phyloP scores from a whole-genome alignment of 2,888 invertebrate genomes.

The Notocelia uddmanniana region DNA sequence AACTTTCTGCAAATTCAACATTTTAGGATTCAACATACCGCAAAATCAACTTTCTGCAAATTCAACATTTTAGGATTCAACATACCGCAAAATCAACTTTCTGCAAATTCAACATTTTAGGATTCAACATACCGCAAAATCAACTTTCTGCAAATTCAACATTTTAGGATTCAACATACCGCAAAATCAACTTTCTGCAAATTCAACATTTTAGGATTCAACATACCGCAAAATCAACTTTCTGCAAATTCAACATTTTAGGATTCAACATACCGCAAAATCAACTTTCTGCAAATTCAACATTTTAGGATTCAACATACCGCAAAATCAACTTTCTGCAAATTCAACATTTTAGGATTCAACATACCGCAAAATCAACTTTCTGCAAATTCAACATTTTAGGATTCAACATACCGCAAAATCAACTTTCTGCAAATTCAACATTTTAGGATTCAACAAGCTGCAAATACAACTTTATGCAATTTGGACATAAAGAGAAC shows the following conservation, averaged over 20 bases:
- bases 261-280: background rate
- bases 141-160: too few relatives aligned
- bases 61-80: conserved; percentile 7
- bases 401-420: too few relatives aligned
- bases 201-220: background rate
- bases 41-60: background rate
- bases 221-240: conserved; percentile 2
- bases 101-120: conserved; percentile 6
- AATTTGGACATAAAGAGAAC: conserved; percentile 3
- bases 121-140: too few relatives aligned
- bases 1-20: background rate
- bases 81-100: conserved; percentile 4
- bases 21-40: background rate
- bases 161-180: too few relatives aligned
- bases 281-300: conserved; percentile 2
- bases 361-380: background rate
- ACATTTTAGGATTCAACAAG: background rate
- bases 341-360: conserved; percentile 10
- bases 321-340: conserved; percentile 5
- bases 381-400: too few relatives aligned
- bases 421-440: too few relatives aligned
- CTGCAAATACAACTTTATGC: conserved; percentile 6
- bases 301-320: conserved; percentile 2
- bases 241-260: too few relatives aligned
- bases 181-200: too few relatives aligned